Base-by-base conservation (phyloP, 2,797 vertebrate species). In the Lacerta bilineata region DNA sequence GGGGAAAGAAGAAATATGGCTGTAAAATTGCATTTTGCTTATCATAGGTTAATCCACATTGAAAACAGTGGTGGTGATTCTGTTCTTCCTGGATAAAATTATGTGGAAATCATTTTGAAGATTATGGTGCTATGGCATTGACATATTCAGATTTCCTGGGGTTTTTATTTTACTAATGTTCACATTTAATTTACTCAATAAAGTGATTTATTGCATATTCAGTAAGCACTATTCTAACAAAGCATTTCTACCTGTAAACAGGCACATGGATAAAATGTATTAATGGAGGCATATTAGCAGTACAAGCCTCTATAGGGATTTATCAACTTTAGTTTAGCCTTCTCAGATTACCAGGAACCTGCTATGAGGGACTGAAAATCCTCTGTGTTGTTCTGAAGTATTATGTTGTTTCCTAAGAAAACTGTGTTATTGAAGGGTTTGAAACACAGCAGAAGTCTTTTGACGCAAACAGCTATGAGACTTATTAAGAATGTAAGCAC, bases 171-270 rank as follows among this genome's bases (percentile, higher is more conserved):
- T 87, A 81, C 79, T 80, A 43, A 61, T 41, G 80, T 59, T 74
- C 88, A 86, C 68, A 61, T 64, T 87, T 91, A 59, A 85, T 90
- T 94, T 89, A 75, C 36, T 8, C 72, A n/a, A 59, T 78, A 78
- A 90, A 94, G 36, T 1, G 15, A 83, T 83, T 89, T 80, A 86
- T 77, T 80, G 46, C 15, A 78, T 87, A 89, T 89, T 91, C 90
- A 87, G 83, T 87, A 88, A 80, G 64, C 18, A 18, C 82, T 85
- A 86, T 72, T 89, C 78, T 69, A 88, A 82, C 25, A 46, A 80
- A 33, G 18, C 87, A 85, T 87, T 91, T 15, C 20, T 69, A 66
- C 82, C 84, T 93, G 75, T 64, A 88, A 69, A 88, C 75, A 71
- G 83, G 83, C 86, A 82, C 74, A 66, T 61, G 59, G 64, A 17